Evolutionary conservation across 2,888 invertebrate species (phyloP), one percentile per base, ranked within the genome.

Genomic region (Apamea epomidion): DNA sequence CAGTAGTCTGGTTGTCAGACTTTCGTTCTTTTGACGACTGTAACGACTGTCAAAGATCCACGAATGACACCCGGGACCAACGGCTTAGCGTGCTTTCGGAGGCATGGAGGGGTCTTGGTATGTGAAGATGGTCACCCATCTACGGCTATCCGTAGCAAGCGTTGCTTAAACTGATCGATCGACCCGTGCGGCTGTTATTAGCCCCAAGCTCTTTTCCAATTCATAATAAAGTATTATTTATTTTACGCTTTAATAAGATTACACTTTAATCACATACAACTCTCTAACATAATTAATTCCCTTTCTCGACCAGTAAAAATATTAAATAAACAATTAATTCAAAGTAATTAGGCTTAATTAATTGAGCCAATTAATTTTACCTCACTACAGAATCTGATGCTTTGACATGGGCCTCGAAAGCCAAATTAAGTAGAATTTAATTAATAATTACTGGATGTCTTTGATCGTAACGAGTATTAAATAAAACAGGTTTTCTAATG

Each of bases 291-390:
- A 21, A 62, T 67, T n/a, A 51, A 78, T 74, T 64, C 64, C 5
- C 29, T 54, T 60, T 42, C 48, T 42, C 72, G 12, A 48, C 29
- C 18, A 62, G 14, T 45, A 68, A 67, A 68, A 67, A 67, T 68
- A 81, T 75, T 70, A 62, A 58, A 29, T 16, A 51, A 65, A 70
- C 25, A 70, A 75, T 69, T 75, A 10, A 70, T 70, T 58, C n/a
- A 62, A 82, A 65, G 32, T 79, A 84, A 76, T 71, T 64, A 60
- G 1, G 51, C 60, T 54, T 68, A 83, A 83, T 79, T 83, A 60
- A 32, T 69, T 62, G 21, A 37, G 21, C 67, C 70, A 74, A 74
- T 77, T 78, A 74, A 84, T 72, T 54, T 80, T 16, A 62, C n/a
- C n/a, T 70, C 37, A n/a, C 32, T 71, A 82, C 60, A 74, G 16